Conservation (phyloP, 2,113 vertebrate species). For the Melanerpes aurifrons region DNA sequence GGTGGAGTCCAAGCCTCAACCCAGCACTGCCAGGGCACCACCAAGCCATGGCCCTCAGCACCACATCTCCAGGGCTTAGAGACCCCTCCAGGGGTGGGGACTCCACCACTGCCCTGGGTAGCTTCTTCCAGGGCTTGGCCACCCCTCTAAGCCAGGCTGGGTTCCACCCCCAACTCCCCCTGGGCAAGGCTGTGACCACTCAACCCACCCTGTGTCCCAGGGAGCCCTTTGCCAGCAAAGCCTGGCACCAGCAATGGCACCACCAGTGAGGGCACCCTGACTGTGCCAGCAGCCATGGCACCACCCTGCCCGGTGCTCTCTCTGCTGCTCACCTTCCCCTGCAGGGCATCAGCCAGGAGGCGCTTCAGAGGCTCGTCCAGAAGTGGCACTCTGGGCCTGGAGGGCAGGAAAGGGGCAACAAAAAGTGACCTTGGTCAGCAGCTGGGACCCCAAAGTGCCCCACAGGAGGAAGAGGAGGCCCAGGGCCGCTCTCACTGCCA, state of each 20-base stretch:
- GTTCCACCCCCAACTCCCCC: neutral
- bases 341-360: constrained; percentile 1
- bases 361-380: constrained; percentile 42
- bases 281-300: rapidly evolving
- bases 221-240: neutral
- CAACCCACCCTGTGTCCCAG: neutral
- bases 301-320: neutral
- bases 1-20: too few relatives aligned
- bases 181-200: neutral
- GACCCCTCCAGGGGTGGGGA: neutral
- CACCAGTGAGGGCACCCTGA: neutral
- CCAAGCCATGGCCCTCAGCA: neutral
- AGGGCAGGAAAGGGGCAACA: neutral
- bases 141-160: neutral
- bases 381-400: constrained; percentile 17
- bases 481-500: too few relatives aligned
- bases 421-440: rapidly evolving
- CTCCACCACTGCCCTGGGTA: neutral
- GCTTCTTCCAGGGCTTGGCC: rapidly evolving
- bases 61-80: neutral
- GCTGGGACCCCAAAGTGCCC: neutral
- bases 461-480: neutral
- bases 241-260: neutral
- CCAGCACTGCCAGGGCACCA: neutral
- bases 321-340: constrained; percentile 51